Conservation (phyloP, 2,888 invertebrate genomes). For the Scotopteryx bipunctaria region DNA sequence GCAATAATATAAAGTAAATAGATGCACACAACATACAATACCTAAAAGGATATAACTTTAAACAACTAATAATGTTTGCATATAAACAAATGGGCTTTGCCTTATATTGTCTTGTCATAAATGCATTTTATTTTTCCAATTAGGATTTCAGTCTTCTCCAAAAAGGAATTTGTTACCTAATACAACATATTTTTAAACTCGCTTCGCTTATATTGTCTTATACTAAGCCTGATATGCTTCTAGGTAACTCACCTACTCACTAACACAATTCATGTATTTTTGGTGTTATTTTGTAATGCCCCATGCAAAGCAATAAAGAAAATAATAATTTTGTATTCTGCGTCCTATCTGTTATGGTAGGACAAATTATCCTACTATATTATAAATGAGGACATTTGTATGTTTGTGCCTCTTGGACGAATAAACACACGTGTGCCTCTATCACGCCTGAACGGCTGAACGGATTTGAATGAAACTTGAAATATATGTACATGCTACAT, state of each 20-base stretch:
- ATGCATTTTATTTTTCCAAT: conserved; percentile 30
- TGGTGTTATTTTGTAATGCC: no score
- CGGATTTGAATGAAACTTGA: no score
- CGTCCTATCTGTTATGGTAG: no score
- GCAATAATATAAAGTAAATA: conserved; percentile 8
- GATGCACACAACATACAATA: background rate
- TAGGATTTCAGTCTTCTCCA: conserved; percentile 34
- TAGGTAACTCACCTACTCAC: background rate
- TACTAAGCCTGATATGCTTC: conserved; percentile 26
- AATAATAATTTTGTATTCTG: no score
- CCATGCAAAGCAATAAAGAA: no score
- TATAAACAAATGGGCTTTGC: conserved; percentile 19
- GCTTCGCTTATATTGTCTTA: conserved; percentile 7
- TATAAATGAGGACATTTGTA: no score
- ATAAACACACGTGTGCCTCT: no score
- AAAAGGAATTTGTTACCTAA: conserved; percentile 21
- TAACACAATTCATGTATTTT: background rate
- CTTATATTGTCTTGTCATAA: conserved; percentile 32
- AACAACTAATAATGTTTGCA: conserved; percentile 3
- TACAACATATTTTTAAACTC: conserved; percentile 1
- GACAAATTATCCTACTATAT: no score
- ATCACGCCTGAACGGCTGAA: no score
- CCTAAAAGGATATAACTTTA: background rate
- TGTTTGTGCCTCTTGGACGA: no score
- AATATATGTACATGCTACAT: no score